Percentiles rank a stretch among this genome's conserved stretches.
phyloP scores from a whole-genome alignment of 2,113 vertebrate species.

The Sialia sialis region DNA sequence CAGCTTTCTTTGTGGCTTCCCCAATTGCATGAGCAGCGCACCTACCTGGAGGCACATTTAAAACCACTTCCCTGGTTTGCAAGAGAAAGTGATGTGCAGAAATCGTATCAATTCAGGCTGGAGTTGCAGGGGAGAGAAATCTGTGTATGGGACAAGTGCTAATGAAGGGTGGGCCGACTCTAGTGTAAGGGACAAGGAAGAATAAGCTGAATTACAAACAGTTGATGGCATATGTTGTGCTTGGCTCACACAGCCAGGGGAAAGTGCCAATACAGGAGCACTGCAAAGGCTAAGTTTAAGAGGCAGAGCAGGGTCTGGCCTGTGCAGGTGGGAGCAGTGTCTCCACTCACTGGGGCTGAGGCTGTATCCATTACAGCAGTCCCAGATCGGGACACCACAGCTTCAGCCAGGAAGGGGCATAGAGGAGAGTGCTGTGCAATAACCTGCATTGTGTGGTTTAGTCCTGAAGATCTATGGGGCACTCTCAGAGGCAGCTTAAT shows the following conservation, averaged over 20 bases:
- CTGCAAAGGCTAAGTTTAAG: background rate
- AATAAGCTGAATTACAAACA: background rate
- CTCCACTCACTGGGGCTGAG: background rate
- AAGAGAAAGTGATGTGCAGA: background rate
- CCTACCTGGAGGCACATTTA: background rate
- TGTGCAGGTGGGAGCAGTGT: background rate
- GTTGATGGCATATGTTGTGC: background rate
- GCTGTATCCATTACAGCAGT: background rate
- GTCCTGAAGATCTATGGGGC: background rate
- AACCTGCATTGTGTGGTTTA: background rate
- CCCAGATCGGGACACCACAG: accelerated
- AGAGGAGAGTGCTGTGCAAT: background rate
- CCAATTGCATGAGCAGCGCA: background rate
- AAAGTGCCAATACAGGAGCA: background rate
- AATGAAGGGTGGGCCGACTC: background rate
- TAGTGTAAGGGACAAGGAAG: background rate
- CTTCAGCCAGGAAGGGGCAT: background rate
- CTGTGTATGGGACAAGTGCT: background rate
- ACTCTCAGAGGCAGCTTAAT: background rate
- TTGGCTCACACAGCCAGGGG: background rate
- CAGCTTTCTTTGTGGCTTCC: background rate
- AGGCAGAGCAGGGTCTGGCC: background rate
- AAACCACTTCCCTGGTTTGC: background rate
- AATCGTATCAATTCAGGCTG: background rate
- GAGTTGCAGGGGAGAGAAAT: background rate